Evolutionary conservation across 2,113 vertebrate genomes (phyloP).

Genomic region (Pollachius pollachius): DNA sequence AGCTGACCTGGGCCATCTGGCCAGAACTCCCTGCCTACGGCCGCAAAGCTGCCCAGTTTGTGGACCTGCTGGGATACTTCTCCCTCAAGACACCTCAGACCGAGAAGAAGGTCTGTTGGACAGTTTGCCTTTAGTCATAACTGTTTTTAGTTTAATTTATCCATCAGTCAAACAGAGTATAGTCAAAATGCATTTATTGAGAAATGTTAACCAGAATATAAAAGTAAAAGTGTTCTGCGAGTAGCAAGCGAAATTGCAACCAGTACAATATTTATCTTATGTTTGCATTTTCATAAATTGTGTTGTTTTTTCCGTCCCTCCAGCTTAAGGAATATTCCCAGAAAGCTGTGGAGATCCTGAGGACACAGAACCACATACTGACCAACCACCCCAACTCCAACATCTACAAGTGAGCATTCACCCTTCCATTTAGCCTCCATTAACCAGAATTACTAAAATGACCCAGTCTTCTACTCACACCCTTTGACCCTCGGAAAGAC

Average conservation of each 20-base stretch:
- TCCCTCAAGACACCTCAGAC: slow-evolving; percentile 98
- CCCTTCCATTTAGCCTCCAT: background rate
- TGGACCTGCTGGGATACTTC: slow-evolving; percentile 96
- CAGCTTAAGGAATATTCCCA: slow-evolving; percentile 97
- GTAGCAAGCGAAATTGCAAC: no score
- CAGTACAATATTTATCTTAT: no score
- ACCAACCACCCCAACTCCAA: slow-evolving; percentile 99
- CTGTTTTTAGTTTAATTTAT: no score
- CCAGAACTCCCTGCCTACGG: slow-evolving; percentile 96
- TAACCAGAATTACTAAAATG: background rate
- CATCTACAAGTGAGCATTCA: slow-evolving; percentile 92
- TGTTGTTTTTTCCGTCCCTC: slow-evolving; percentile 26
- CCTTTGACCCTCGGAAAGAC: background rate
- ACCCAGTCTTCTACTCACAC: no score
- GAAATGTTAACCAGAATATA: no score
- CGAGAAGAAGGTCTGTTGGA: slow-evolving; percentile 86
- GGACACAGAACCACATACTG: slow-evolving; percentile 95
- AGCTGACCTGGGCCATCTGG: slow-evolving; percentile 98
- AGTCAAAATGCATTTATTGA: no score
- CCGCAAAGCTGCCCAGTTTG: slow-evolving; percentile 97
- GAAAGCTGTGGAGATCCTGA: slow-evolving; percentile 94
- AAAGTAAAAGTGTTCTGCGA: no score
- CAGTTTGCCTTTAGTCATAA: no score
- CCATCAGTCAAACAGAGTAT: no score
- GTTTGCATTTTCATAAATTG: background rate